Conservation (phyloP, 2,797 vertebrate genomes). For the Echiichthys vipera region DNA sequence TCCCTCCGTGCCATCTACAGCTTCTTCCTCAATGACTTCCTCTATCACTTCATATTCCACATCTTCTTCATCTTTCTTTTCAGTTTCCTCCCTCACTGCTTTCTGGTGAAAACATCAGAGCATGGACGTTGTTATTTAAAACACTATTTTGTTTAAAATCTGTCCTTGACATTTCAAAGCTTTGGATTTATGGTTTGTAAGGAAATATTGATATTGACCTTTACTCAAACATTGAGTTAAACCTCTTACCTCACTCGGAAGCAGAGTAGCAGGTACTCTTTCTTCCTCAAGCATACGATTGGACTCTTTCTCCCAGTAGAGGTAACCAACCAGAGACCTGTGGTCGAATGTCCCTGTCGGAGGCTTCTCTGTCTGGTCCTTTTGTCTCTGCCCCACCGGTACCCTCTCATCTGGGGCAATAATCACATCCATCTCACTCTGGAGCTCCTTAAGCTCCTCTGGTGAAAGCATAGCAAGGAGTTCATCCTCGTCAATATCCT, state of each 20-base stretch:
- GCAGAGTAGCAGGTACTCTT: slow-evolving; percentile 90
- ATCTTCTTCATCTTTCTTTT: slow-evolving; percentile 71
- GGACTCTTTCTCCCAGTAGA: slow-evolving; percentile 97
- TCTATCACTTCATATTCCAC: slow-evolving; percentile 74
- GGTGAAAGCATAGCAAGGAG: slow-evolving; percentile 94
- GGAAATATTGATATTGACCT: not conserved
- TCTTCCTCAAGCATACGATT: slow-evolving; percentile 95
- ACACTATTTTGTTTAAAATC: not conserved
- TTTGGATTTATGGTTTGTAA: not conserved
- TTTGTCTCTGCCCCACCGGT: slow-evolving; percentile 95
- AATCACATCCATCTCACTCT: slow-evolving; percentile 95
- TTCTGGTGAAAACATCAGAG: slow-evolving; percentile 70
- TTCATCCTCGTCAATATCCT: slow-evolving; percentile 94
- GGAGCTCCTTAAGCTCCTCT: slow-evolving; percentile 93
- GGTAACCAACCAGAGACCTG: slow-evolving; percentile 93
- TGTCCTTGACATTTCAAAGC: not conserved
- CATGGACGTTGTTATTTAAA: not conserved
- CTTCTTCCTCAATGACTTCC: slow-evolving; percentile 72
- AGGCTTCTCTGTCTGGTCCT: slow-evolving; percentile 93
- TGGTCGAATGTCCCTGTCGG: slow-evolving; percentile 95
- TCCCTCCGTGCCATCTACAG: slow-evolving; percentile 49
- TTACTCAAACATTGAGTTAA: not conserved
- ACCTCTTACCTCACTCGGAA: slow-evolving; percentile 91
- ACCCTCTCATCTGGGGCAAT: slow-evolving; percentile 94
- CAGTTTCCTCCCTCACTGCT: slow-evolving; percentile 70